Conservation (phyloP, 2,113 vertebrate species). For the Coturnix japonica region DNA sequence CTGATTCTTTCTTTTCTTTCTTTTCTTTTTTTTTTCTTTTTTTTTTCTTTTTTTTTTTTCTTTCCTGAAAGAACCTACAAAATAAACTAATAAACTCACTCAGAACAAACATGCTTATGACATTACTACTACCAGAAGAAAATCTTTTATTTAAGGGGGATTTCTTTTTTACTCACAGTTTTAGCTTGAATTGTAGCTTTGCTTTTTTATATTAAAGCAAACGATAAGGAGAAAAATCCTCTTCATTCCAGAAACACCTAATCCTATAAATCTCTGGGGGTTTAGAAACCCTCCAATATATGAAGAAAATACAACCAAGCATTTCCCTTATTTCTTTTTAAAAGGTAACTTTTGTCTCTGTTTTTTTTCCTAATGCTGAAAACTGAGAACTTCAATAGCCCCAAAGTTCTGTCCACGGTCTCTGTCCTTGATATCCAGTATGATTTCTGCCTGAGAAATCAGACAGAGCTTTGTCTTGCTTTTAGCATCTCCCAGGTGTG, state of each 20-base stretch:
- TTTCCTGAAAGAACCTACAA: background rate
- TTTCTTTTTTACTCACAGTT: background rate
- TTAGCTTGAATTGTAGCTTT: background rate
- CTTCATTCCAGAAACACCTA: background rate
- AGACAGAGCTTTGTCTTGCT: background rate
- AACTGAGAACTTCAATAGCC: background rate
- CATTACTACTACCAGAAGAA: background rate
- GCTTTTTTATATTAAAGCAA: background rate
- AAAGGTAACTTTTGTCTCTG: background rate
- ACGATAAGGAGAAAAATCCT: background rate
- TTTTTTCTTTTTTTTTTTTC: too few relatives aligned
- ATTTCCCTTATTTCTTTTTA: background rate
- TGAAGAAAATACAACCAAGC: background rate
- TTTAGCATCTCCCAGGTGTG: background rate
- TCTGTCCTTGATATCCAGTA: background rate
- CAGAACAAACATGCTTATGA: background rate
- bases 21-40: too few relatives aligned
- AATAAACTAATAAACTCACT: background rate
- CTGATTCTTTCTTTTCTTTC: too few relatives aligned
- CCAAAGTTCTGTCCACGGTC: background rate
- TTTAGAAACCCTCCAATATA: background rate
- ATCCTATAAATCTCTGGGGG: background rate
- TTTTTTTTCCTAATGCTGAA: background rate
- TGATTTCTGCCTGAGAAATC: background rate
- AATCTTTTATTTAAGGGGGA: background rate